Conservation (phyloP, 2,113 vertebrate genomes). For the Mesoclemmys tuberculata region DNA sequence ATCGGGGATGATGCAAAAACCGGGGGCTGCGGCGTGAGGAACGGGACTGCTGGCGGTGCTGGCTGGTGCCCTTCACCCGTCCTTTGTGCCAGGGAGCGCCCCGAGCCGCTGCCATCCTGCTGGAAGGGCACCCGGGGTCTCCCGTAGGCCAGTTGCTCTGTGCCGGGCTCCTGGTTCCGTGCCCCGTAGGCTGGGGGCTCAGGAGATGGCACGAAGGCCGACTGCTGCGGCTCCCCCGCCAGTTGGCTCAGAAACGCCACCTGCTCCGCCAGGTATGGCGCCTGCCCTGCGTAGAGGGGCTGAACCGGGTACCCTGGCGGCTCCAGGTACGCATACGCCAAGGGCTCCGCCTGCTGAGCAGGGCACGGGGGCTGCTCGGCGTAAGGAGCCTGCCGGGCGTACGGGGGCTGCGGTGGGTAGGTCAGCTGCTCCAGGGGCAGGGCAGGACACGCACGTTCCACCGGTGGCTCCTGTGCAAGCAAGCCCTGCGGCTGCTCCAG, state of each 20-base stretch:
- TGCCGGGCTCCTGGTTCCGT: constrained; percentile 68
- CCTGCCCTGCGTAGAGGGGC: neutral
- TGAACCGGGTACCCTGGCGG: neutral
- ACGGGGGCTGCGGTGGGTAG: neutral
- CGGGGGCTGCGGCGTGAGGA: neutral
- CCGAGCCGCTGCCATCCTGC: neutral
- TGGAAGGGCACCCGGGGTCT: neutral
- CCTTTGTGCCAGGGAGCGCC: neutral
- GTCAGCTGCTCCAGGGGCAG: neutral
- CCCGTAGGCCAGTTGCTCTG: neutral
- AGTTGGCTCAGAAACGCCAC: neutral
- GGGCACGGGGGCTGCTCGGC: neutral
- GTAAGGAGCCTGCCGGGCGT: neutral
- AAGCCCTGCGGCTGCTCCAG: neutral
- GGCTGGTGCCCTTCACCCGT: neutral
- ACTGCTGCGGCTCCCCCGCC: neutral
- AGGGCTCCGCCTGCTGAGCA: neutral
- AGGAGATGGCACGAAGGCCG: constrained; percentile 44
- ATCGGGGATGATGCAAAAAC: neutral
- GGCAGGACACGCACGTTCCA: neutral
- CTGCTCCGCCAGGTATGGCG: neutral
- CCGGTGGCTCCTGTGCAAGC: neutral
- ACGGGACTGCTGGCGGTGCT: neutral
- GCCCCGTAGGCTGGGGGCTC: constrained; percentile 59
- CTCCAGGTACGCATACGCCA: neutral